These are phyloP conservation scores for Calypte anna DNA, from an alignment of 2,113 vertebrate species.

Conservation along the genomic window DNA sequence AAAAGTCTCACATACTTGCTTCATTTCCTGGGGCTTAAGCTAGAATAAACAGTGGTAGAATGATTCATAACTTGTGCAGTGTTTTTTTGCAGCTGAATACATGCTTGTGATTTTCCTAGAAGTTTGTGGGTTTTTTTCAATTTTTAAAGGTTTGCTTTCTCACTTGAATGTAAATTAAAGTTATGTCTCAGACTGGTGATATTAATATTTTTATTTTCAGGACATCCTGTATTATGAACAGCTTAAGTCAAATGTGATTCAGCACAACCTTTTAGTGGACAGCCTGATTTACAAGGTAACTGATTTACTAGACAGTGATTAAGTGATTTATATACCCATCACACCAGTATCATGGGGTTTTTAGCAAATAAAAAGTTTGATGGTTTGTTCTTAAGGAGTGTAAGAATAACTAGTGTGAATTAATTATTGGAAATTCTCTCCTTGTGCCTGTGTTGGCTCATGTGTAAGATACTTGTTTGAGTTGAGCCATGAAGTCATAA, in stretches of 20 bases:
- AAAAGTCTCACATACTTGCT: not conserved
- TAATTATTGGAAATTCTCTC: not conserved
- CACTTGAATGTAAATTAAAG: not conserved
- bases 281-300: constrained; percentile 97
- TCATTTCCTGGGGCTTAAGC: not conserved
- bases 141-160: not conserved
- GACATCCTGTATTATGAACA: constrained; percentile 94
- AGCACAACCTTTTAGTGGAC: constrained; percentile 94
- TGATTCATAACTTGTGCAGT: not conserved
- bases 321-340: not conserved
- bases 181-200: not conserved
- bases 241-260: constrained; percentile 94
- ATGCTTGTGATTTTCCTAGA: not conserved
- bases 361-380: not conserved
- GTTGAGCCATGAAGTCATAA: fast-evolving
- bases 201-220: constrained; percentile 76
- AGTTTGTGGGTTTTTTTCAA: not conserved
- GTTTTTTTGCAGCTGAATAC: not conserved
- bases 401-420: not conserved
- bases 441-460: not conserved
- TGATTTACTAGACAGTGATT: not conserved
- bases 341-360: not conserved
- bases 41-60: not conserved
- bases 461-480: not conserved
- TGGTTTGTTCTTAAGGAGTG: not conserved